Evolutionary conservation across 2,888 invertebrate species (phyloP).

Genomic region (Meliscaeva auricollis): DNA sequence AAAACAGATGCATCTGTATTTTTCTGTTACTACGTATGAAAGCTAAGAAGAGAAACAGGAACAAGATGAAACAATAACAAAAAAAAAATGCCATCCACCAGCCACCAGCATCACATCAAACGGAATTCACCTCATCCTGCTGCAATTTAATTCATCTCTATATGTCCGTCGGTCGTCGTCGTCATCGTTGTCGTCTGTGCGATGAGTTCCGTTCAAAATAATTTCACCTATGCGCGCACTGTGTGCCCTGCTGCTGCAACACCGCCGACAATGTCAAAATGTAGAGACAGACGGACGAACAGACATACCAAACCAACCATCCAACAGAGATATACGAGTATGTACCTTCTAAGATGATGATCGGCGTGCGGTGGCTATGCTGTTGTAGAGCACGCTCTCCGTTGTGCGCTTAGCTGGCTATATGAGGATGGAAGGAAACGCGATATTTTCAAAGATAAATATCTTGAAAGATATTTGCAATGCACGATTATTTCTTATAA

Average conservation of each 20-base stretch:
- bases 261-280: conserved; percentile 29
- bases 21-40: background rate
- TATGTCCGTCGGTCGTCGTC: background rate
- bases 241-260: conserved; percentile 20
- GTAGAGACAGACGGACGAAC: no score
- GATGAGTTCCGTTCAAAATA: conserved; percentile 57
- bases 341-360: conserved; percentile 28
- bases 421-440: conserved; percentile 54
- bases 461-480: conserved; percentile 75
- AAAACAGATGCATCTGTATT: conserved; percentile 3
- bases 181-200: conserved; percentile 19
- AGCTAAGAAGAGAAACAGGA: conserved; percentile 32
- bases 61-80: background rate
- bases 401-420: background rate
- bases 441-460: conserved; percentile 74
- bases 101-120: conserved; percentile 13
- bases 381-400: conserved; percentile 29
- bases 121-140: conserved; percentile 47
- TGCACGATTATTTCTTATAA: conserved; percentile 67
- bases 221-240: conserved; percentile 64
- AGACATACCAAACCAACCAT: conserved; percentile 22
- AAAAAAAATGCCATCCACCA: conserved; percentile 15
- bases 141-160: conserved; percentile 59
- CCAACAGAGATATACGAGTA: background rate
- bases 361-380: conserved; percentile 29